Base-by-base conservation (phyloP, 2,888 invertebrate genomes). In the Hirudinaria manillensis region DNA sequence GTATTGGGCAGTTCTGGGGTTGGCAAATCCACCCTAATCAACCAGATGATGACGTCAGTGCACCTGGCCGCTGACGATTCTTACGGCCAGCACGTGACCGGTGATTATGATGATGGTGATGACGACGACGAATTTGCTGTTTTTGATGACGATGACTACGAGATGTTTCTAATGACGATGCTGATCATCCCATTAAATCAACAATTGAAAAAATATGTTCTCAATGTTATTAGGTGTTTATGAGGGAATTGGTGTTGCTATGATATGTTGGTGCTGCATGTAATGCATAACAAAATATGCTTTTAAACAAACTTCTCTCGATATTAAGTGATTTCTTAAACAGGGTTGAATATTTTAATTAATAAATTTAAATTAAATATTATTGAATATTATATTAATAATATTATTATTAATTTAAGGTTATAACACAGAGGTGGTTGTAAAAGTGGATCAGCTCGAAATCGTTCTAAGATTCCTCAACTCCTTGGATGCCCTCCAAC, bases 11-110 rank as follows among this genome's bases (percentile, higher is more conserved):
- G 68, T 34, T 68, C 34, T 1, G 68, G 68, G n/a, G 68, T 68
- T 13, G 68, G 68, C 1, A 68, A 68, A 32, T 34, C 68, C 21
- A 68, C 68, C 68, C 36, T 68, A 7, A 68, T 68, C n/a, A 68
- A 34, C 32, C 68, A 68, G 21, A n/a, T 68, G 34, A 68, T 68
- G 68, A 68, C 68, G 3, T 68, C 68, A 29, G 68, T 29, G 2
- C 68, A 68, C 68, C 24, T 61, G 21, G 61, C 61, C 10, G 68
- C 32, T 34, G n/a, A 68, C 13, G 36, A 68, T 34, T 29, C n/a
- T n/a, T 34, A 68, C 36, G 32, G n/a, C 36, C 32, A 68, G 32
- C n/a, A 68, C n/a, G 13, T 27, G 24, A 61, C 24, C 29, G 24
- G 29, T 61, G 61, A 29, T 61, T 10, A 61, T 61, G 29, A 61